Evolutionary conservation across 64 coral and sea anemone species (phyloP).

Genomic region (Actinia tenebrosa): DNA sequence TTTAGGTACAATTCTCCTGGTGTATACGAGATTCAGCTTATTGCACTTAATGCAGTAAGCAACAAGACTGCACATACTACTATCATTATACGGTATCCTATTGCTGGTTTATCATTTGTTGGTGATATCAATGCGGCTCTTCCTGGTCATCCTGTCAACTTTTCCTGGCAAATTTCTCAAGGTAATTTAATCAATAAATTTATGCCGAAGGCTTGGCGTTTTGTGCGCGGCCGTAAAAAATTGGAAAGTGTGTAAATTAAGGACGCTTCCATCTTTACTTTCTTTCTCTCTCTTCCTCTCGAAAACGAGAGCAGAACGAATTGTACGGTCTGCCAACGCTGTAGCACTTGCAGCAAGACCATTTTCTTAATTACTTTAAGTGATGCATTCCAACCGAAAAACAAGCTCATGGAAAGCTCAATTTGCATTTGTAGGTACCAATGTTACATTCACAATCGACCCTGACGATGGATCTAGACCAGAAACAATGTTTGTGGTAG

Average conservation of each 20-base stretch:
- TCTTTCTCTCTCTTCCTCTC: no score
- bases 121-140: background rate
- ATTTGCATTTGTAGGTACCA: conserved; percentile 15
- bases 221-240: no score
- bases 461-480: conserved; percentile 2
- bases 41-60: conserved; percentile 4
- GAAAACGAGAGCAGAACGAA: no score
- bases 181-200: background rate
- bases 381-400: no score
- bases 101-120: background rate
- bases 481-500: background rate
- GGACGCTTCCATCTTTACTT: no score
- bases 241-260: no score
- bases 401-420: no score
- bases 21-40: background rate
- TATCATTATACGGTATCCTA: conserved; percentile 1
- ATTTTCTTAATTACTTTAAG: no score
- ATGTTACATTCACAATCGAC: conserved; percentile 9
- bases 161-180: conserved; percentile 1
- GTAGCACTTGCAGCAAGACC: no score
- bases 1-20: conserved; percentile 10
- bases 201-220: no score
- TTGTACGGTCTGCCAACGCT: no score
- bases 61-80: background rate
- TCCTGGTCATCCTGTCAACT: background rate